Percentiles rank a stretch among this genome's conserved stretches.
Conservation (phyloP, 2,888 invertebrate species). For the Syrista parreyssii region DNA sequence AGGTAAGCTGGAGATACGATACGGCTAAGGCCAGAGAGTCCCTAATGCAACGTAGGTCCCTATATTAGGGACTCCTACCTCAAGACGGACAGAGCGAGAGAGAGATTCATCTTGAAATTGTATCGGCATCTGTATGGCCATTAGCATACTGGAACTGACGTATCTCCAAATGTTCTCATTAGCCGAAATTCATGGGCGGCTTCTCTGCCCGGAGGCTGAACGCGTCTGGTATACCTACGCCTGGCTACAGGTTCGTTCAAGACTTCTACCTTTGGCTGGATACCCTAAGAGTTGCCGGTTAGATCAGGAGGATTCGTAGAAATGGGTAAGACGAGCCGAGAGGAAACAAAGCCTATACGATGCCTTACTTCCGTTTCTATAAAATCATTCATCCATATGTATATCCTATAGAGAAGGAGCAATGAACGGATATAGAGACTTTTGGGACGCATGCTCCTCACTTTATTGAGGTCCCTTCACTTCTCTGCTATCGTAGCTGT, state of each 20-base stretch:
- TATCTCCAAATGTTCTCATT: slow-evolving; percentile 67
- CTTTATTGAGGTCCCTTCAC: not conserved
- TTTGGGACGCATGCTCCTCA: not conserved
- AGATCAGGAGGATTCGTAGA: not conserved
- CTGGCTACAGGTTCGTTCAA: slow-evolving; percentile 41
- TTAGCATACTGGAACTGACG: slow-evolving; percentile 67
- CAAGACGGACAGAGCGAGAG: slow-evolving; percentile 25
- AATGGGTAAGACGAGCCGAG: not conserved
- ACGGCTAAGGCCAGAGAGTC: not conserved
- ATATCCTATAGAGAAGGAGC: not conserved
- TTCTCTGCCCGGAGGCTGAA: slow-evolving; percentile 49
- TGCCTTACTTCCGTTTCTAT: not conserved
- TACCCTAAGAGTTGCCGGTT: not conserved
- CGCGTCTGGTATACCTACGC: slow-evolving; percentile 22
- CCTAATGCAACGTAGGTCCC: slow-evolving; percentile 55
- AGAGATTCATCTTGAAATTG: slow-evolving; percentile 66
- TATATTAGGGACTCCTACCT: not conserved
- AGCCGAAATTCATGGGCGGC: slow-evolving; percentile 67
- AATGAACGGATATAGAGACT: not conserved
- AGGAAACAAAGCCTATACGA: not conserved
- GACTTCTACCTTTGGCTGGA: slow-evolving; percentile 26
- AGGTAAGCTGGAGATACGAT: not conserved
- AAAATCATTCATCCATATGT: not conserved
- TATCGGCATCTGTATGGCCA: slow-evolving; percentile 67
- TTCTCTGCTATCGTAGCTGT: slow-evolving; percentile 25